Evolutionary conservation across 2,888 invertebrate genomes (phyloP).

Genomic region (Pheosia gnoma): DNA sequence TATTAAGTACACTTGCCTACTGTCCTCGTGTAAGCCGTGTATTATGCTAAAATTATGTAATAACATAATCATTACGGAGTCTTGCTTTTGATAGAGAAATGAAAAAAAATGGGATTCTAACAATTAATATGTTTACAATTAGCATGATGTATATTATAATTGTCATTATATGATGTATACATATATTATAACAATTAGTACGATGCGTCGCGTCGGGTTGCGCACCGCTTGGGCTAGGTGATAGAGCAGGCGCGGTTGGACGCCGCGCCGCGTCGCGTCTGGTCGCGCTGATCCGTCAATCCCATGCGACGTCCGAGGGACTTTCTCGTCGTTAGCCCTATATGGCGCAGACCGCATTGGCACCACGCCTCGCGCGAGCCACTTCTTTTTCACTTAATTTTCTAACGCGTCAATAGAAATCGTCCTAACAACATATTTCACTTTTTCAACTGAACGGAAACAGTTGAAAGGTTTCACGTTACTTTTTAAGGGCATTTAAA

Average conservation of each 20-base stretch:
- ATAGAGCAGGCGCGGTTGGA: slow-evolving; percentile 35
- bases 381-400: slow-evolving; percentile 82
- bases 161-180: too few species aligned
- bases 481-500: slow-evolving; percentile 64
- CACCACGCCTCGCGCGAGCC: slow-evolving; percentile 77
- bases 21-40: too few species aligned
- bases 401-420: slow-evolving; percentile 82
- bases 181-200: too few species aligned
- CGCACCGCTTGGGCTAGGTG: slow-evolving; percentile 8
- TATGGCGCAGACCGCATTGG: slow-evolving; percentile 58
- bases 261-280: slow-evolving; percentile 33
- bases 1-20: too few species aligned
- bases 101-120: too few species aligned
- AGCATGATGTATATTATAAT: too few species aligned
- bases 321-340: slow-evolving; percentile 84
- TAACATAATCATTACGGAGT: too few species aligned
- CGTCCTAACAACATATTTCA: slow-evolving; percentile 76
- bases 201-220: too few species aligned
- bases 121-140: too few species aligned
- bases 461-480: slow-evolving; percentile 37
- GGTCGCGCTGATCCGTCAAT: slow-evolving; percentile 71
- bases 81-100: too few species aligned
- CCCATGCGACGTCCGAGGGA: slow-evolving; percentile 73
- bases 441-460: slow-evolving; percentile 73
- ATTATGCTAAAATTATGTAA: too few species aligned